Evolutionary conservation across 2,888 invertebrate genomes (phyloP), one percentile per base, ranked within the genome.

Genomic region (Lasioglossum zephyrum): DNA sequence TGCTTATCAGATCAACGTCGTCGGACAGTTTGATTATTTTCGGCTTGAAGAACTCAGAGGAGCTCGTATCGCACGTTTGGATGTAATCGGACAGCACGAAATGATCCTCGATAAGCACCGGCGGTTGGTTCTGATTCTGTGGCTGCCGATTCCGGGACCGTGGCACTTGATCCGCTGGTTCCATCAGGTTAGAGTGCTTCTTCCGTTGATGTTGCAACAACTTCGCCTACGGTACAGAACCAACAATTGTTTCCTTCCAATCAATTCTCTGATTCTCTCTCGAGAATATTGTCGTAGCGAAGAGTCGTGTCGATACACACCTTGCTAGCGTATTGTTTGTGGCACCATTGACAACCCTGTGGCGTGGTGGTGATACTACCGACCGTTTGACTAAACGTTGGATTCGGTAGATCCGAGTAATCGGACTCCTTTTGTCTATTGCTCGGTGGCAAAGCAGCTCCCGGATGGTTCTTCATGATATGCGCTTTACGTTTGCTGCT

Each of bases 311-410:
- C 41, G 41, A 41, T 70, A 83, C 75, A 96, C 41, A 96, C 96
- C 91, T 97, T 97, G 91, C 98, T 97, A 41, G 97, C 97, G 95
- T 98, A 98, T 95, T 98, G 98, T 89, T 98, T 97, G 94, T 98
- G 98, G 94, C 98, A 99, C 96, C 97, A 97, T 81, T 96, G 96
- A 93, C 98, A 98, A 72, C 96, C 96, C 92, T 97, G 97, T 0
- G 97, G 97, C 89, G 96, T 96, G 0, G 97, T 97, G 8, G 97
- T 97, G 22, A 97, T 96, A 91, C 97, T 97, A 26, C 97, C 97
- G n/a, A 97, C 97, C 1, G 97, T 97, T 93, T 97, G 96, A 26
- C 97, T 96, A 92, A 96, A 97, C 0, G 97, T 96, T 26, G 96
- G 96, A 93, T 96, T 96, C 2, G 96, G 96, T 79, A 96, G 90